Conservation (phyloP, 2,888 invertebrate genomes). For the Hofmannophila pseudospretella region DNA sequence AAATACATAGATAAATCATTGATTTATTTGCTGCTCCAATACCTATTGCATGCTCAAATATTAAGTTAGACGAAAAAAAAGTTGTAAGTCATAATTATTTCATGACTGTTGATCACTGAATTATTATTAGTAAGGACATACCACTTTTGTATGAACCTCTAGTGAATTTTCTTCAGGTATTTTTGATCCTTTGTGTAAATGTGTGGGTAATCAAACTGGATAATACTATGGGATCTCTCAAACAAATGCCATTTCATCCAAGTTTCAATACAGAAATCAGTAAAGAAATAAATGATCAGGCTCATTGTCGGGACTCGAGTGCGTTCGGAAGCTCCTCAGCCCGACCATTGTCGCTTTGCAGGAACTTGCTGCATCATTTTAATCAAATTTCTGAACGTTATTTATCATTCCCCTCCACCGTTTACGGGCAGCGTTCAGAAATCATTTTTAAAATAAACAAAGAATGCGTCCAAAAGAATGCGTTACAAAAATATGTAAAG, state of each 20-base stretch:
- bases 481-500: conserved; percentile 67
- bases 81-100: too few species aligned
- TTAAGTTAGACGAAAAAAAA: too few species aligned
- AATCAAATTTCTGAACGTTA: conserved; percentile 50
- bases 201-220: neutral
- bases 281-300: conserved; percentile 34
- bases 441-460: conserved; percentile 51
- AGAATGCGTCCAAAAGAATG: conserved; percentile 58
- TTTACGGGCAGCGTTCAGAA: conserved; percentile 20
- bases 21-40: too few species aligned
- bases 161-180: too few species aligned
- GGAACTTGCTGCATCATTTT: conserved; percentile 52
- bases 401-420: conserved; percentile 39
- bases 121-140: too few species aligned
- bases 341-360: conserved; percentile 23
- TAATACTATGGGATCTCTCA: neutral
- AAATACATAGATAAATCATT: too few species aligned
- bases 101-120: too few species aligned
- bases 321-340: conserved; percentile 40
- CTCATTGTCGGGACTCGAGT: conserved; percentile 26
- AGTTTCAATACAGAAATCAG: conserved; percentile 33
- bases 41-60: too few species aligned
- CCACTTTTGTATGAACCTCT: too few species aligned
- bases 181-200: neutral
- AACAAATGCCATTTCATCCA: conserved; percentile 9